Base-by-base conservation (phyloP, 1,140 invertebrate genomes). In the Euwallacea similis region DNA sequence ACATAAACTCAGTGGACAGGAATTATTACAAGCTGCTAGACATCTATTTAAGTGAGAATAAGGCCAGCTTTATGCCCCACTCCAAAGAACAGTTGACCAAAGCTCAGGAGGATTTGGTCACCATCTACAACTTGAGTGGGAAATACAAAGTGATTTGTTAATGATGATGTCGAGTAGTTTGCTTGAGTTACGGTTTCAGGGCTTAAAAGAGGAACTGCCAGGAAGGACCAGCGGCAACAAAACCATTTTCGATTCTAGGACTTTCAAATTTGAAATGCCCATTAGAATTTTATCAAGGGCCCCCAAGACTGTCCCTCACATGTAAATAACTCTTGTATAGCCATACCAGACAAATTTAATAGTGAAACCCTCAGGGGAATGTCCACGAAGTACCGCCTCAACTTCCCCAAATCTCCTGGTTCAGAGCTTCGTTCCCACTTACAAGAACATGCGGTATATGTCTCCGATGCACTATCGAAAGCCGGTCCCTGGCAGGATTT, bases 41-140 rank as follows among this genome's bases (percentile, higher is more conserved):
- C 75, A 76, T 78, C 13, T 82, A 81, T 68, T 73, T 81, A 63
- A 81, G 78, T 0, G 79, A 77, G 33, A 77, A 76, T n/a, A 72
- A 75, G 53, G 63, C 73, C 8, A 72, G 70, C 7, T 78, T 78
- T 75, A 55, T 77, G 7, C 78, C 75, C n/a, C 79, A 77, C 61
- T 74, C 59, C 33, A 43, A 63, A 43, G 59, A 77, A 3, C 71
- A 80, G 67, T 64, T 76, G 50, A 67, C 78, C 33, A 76, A 75
- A 59, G 75, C 77, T 7, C 74, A 71, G 64, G 78, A 79, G 72
- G 76, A 81, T 70, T 77, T 81, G 33, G 54, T 77, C 7, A 82
- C 80, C 11, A 77, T 72, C 64, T 82, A 81, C 64, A 80, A 79
- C 68, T 56, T 74, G 6, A 63, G 13, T 13, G 42, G 61, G 15